Base-by-base conservation (phyloP, 2,113 vertebrate genomes). In the Ceyx cyanopectus region DNA sequence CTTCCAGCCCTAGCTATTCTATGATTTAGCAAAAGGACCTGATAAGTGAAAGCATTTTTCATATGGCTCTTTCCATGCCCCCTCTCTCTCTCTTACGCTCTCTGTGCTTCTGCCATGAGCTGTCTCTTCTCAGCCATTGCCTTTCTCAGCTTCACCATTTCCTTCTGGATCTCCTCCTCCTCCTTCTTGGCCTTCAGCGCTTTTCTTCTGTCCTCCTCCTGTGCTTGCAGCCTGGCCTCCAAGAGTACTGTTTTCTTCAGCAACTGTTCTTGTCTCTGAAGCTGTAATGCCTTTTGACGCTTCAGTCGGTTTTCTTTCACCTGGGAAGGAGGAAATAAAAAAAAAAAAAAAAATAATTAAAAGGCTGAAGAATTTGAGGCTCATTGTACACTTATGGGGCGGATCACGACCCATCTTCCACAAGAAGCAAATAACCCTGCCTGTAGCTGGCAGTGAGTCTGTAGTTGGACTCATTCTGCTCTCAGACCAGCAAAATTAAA, bases 241-340 rank as follows among this genome's bases (percentile, higher is more conserved):
- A 97, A 89, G 66, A 97, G 93, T 24, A 95, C 91, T 3, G 82
- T 96, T 94, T 96, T 98, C 94, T 92, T 98, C 82, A 97, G 81
- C 82, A 96, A 95, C 65, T 93, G 94, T 92, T 98, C 98, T 72
- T 94, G 97, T 90, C 97, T 98, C 90, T 92, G 96, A 92, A 85
- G 95, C 87, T 98, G 95, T 79, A 97, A 95, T 60, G 97, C 97
- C 37, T 97, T 98, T 62, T 99, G 98, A 76, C 73, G 94, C 89
- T 57, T 98, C 22, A 97, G 67, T 51, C 98, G 98, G 90, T 98
- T 99, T 98, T 99, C 98, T 89, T 98, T 98, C 61, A 99, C 99
- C 98, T 99, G 79, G 34, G 61, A 83, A 86, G 53, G 29, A 81
- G 62, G 57, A 94, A 82, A 66, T 67, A 3, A 18, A 65, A 37